These are phyloP conservation scores for Mastacembelus armatus DNA, from an alignment of 2,797 vertebrate genomes.

Conservation along the genomic window DNA sequence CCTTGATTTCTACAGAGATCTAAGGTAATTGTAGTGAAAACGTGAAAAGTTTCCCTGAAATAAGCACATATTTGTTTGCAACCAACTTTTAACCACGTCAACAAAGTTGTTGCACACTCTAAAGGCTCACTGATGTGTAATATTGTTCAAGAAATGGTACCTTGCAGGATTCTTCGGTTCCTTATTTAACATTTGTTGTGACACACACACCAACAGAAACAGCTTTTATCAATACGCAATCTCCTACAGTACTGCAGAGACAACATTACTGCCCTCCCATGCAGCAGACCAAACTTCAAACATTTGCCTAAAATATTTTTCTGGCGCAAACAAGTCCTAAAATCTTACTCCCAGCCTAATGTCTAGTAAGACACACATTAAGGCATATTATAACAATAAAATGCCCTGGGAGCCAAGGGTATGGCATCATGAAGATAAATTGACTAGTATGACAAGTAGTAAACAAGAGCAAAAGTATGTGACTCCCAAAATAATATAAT, in stretches of 20 bases:
- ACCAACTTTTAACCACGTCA: neutral
- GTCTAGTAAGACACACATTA: too few relatives aligned
- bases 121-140: neutral
- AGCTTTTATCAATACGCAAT: neutral
- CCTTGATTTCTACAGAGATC: neutral
- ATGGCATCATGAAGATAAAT: constrained; percentile 22
- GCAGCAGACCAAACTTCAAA: neutral
- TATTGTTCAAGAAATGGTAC: neutral
- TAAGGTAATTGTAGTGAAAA: neutral
- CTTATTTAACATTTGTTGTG: neutral
- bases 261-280: neutral
- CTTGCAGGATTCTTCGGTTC: neutral
- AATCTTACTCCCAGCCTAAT: too few relatives aligned
- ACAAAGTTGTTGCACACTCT: neutral
- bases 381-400: neutral
- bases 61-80: neutral
- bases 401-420: neutral
- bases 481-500: constrained; percentile 3
- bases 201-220: neutral
- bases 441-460: neutral
- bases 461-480: constrained; percentile 1
- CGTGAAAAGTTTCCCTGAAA: neutral
- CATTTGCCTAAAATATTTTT: neutral
- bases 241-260: neutral
- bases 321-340: too few relatives aligned